These are phyloP conservation scores for Pogoniulus pusillus DNA, from an alignment of 2,797 vertebrate species.

Conservation along the genomic window DNA sequence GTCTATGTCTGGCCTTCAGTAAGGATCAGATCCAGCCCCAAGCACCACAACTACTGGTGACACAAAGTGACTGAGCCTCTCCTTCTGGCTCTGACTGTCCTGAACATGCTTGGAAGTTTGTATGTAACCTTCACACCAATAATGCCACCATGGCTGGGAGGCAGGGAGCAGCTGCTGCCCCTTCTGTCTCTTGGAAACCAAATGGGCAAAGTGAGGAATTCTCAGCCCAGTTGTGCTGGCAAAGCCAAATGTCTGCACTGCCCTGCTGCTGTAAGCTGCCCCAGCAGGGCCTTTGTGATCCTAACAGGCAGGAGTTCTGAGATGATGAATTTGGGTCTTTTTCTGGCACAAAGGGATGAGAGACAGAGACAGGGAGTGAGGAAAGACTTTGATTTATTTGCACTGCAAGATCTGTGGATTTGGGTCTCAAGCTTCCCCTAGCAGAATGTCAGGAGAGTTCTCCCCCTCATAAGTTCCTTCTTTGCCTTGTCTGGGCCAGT, in stretches of 20 bases:
- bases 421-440: not conserved
- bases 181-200: constrained; percentile 59
- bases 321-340: constrained; percentile 12
- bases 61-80: not conserved
- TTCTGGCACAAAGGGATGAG: not conserved
- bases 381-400: not conserved
- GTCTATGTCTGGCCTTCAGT: not conserved
- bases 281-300: too few relatives aligned
- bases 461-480: not conserved
- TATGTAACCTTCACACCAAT: constrained; percentile 12
- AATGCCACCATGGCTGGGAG: not conserved
- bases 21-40: not conserved
- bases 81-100: not conserved
- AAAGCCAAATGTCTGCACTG: constrained; percentile 31
- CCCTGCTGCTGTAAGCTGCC: not conserved
- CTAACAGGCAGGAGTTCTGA: not conserved
- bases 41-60: not conserved
- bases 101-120: not conserved
- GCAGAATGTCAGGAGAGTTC: not conserved
- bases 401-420: not conserved
- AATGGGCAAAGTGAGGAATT: constrained; percentile 15
- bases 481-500: constrained; percentile 3
- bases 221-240: constrained; percentile 36
- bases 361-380: not conserved
- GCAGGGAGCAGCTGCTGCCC: constrained; percentile 8